phyloP scores from a whole-genome alignment of 2,797 vertebrate genomes.

The Anguilla obscura region DNA sequence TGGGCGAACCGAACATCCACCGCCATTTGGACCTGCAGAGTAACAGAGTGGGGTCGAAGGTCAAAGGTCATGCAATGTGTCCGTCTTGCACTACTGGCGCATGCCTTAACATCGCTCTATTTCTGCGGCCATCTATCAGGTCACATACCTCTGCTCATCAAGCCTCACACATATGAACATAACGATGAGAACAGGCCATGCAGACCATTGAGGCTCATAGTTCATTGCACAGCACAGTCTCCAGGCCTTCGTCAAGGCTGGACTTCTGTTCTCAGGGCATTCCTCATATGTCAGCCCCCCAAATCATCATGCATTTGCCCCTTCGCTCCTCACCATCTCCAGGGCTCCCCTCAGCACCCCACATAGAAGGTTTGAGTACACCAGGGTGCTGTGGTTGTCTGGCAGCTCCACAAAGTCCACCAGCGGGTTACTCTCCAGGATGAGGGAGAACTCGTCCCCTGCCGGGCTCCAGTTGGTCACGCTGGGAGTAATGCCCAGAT shows the following conservation, averaged over 20 bases:
- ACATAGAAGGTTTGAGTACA: conserved; percentile 95
- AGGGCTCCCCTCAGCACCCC: conserved; percentile 92
- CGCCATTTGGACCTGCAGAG: conserved; percentile 94
- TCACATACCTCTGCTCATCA: background rate
- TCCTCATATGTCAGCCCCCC: background rate
- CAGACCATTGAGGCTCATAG: background rate
- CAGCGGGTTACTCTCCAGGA: conserved; percentile 94
- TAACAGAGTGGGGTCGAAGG: background rate
- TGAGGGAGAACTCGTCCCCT: conserved; percentile 96
- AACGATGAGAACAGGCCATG: background rate
- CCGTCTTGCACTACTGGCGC: background rate
- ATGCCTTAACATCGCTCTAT: background rate
- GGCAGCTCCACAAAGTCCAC: conserved; percentile 98
- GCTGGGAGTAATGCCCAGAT: conserved; percentile 93
- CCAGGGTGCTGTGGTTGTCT: conserved; percentile 91
- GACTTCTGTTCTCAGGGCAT: background rate
- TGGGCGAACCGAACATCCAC: conserved; percentile 94
- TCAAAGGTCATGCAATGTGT: background rate
- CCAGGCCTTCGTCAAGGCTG: too few relatives aligned
- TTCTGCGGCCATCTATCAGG: background rate
- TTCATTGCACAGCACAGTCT: too few relatives aligned
- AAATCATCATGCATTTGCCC: background rate
- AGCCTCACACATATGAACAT: background rate
- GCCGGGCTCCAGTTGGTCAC: conserved; percentile 99
- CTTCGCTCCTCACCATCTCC: conserved; percentile 88